phyloP scores from a whole-genome alignment of 2,113 vertebrate genomes.

The Tachycineta bicolor region DNA sequence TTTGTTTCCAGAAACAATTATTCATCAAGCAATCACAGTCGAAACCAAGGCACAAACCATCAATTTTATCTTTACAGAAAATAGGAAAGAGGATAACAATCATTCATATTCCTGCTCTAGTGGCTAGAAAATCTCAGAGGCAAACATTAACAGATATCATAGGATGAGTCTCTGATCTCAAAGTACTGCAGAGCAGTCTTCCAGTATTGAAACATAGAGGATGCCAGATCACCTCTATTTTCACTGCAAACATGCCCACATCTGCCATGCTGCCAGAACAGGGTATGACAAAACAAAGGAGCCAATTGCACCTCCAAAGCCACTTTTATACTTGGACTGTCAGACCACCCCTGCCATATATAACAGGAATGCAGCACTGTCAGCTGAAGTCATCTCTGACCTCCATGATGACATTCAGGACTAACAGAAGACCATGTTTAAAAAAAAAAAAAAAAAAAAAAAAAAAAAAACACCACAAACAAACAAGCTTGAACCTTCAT shows the following conservation, averaged over 20 bases:
- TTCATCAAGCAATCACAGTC: not conserved
- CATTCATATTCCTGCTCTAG: not conserved
- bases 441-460: not conserved
- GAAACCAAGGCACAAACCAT: not conserved
- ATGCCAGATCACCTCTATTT: not conserved
- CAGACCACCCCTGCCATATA: not conserved
- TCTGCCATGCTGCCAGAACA: not conserved
- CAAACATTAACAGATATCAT: not conserved
- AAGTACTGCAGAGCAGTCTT: not conserved
- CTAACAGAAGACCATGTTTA: not conserved
- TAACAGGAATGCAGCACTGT: not conserved
- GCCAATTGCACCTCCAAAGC: not conserved
- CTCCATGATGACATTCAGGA: not conserved
- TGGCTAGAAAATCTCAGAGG: not conserved
- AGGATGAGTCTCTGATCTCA: not conserved
- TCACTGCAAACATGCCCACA: not conserved
- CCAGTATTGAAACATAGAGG: fast-evolving
- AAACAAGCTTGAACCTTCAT: not conserved
- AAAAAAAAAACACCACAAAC: too few relatives aligned
- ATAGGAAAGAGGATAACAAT: not conserved
- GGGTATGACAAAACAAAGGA: not conserved
- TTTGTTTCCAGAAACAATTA: not conserved
- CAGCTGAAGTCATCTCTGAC: not conserved
- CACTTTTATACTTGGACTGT: not conserved
- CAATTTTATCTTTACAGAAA: not conserved